phyloP scores from a whole-genome alignment of 2,888 invertebrate species.

The Thera britannica region DNA sequence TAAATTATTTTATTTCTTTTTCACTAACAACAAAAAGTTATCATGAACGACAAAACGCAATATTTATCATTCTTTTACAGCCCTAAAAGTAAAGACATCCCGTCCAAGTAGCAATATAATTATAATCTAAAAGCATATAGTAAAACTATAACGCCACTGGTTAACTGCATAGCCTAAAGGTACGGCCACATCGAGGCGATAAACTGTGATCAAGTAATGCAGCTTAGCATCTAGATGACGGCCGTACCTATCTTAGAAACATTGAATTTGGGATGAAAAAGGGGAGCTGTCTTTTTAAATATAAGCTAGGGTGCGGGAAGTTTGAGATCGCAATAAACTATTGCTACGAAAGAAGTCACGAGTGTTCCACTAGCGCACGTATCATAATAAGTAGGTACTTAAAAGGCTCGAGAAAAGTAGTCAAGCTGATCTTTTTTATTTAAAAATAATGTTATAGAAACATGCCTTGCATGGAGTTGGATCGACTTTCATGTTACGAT shows the following conservation, averaged over 20 bases:
- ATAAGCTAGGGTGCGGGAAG: neutral
- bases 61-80: constrained; percentile 22
- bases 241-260: too few relatives aligned
- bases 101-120: constrained; percentile 63
- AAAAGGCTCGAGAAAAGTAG: constrained; percentile 75
- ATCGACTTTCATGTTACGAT: constrained; percentile 67
- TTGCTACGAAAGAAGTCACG: neutral
- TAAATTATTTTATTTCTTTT: neutral
- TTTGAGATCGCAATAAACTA: neutral
- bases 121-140: constrained; percentile 45
- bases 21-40: constrained; percentile 11
- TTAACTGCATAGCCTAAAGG: too few relatives aligned
- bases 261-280: too few relatives aligned
- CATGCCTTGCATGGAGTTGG: constrained; percentile 61
- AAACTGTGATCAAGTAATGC: too few relatives aligned
- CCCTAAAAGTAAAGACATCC: constrained; percentile 56
- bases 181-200: too few relatives aligned
- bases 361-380: neutral
- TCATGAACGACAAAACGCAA: neutral
- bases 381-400: constrained; percentile 50
- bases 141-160: too few relatives aligned
- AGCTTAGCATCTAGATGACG: too few relatives aligned
- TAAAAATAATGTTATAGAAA: constrained; percentile 71
- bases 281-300: too few relatives aligned
- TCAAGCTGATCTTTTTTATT: constrained; percentile 60